Base-by-base conservation (phyloP, 2,888 invertebrate genomes). In the Eupithecia inturbata region DNA sequence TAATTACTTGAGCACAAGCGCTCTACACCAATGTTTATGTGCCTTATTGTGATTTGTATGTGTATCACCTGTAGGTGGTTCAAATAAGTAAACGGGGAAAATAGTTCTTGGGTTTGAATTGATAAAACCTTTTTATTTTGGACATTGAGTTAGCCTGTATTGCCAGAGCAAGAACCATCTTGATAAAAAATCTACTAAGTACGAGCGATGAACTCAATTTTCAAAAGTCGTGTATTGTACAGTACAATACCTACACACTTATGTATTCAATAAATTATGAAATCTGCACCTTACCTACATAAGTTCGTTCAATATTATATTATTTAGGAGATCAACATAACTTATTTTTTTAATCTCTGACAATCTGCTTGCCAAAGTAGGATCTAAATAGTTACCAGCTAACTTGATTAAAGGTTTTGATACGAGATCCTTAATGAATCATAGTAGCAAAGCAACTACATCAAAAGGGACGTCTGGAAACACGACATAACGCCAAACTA, bases 401-500 rank as follows among this genome's bases (percentile, higher is more conserved):
- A 22, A 57, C 57, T 53, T 22, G 26, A 10, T 26, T 26, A 57
- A 14, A 62, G 62, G 31, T 62, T 66, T 70, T 60, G 45, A 73
- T 67, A 71, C 66, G 28, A 70, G 49, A 36, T 71, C 64, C 71
- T 77, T 82, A 77, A 87, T 89, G 88, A 87, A 87, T 82, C 80
- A 73, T 79, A 79, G 62, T 80, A 84, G 49, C 83, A 80, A 80
- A 84, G 45, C 83, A 80, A 80, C 79, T 82, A 88, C 85, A 88
- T 90, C 87, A 89, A 89, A 89, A 85, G 86, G 81, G 78, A 83
- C 82, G 83, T 87, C 84, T 82, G 85, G 84, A 83, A 83, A 82
- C 82, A 79, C 77, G 80, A 80, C 79, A 76, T 80, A 82, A 82
- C 83, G 82, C 83, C 84, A 78, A 80, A 84, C 81, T 82, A 78